phyloP scores from a whole-genome alignment of 2,797 vertebrate genomes.

The Darevskia mixta region DNA sequence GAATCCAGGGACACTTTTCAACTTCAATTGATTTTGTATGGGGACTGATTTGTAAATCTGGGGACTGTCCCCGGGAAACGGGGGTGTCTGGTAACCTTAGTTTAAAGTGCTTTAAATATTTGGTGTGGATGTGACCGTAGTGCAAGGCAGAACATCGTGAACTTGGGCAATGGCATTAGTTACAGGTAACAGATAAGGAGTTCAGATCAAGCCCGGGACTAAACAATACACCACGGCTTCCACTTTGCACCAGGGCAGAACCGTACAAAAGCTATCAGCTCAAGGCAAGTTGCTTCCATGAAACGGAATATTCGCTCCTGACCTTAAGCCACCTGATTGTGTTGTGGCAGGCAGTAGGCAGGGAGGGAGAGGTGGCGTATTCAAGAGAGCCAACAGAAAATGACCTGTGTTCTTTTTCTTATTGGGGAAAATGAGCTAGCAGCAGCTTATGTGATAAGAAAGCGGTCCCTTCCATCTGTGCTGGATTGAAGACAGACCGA shows the following conservation, averaged over 20 bases:
- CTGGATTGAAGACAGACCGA: background rate
- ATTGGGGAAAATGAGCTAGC: background rate
- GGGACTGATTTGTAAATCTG: too few species aligned
- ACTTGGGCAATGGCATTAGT: background rate
- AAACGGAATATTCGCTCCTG: background rate
- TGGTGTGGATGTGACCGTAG: too few species aligned
- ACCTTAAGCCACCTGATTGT: background rate
- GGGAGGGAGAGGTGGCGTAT: background rate
- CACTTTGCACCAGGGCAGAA: background rate
- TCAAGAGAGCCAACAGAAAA: background rate
- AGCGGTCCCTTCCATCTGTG: background rate
- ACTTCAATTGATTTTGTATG: too few species aligned
- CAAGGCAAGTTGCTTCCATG: background rate
- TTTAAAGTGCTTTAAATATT: too few species aligned
- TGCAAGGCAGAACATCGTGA: background rate
- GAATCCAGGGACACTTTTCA: too few species aligned
- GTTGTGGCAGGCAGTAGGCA: too few species aligned
- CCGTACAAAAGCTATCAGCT: background rate
- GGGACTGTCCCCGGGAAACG: too few species aligned
- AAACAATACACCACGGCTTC: background rate
- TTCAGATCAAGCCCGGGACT: too few species aligned
- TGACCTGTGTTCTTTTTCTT: background rate
- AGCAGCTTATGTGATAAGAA: background rate
- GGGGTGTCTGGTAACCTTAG: too few species aligned
- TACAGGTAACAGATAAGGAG: background rate